Evolutionary conservation across 2,888 invertebrate species (phyloP).

Genomic region (Ormyrus rosae): DNA sequence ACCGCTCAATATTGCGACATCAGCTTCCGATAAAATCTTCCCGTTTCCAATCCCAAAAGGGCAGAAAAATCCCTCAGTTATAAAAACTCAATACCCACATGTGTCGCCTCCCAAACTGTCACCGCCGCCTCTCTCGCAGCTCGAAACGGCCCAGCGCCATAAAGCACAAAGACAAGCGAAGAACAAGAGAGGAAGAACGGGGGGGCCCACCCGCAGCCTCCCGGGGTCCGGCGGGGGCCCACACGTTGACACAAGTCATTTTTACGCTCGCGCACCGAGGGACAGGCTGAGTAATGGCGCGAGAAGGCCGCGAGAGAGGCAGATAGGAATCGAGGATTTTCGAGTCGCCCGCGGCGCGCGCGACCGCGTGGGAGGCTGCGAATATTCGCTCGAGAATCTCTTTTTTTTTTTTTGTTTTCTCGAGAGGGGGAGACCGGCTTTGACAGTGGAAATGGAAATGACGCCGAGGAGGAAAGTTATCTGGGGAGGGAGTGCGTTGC

Average conservation of each 20-base stretch:
- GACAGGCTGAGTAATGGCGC: conserved; percentile 70
- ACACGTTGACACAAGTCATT: conserved; percentile 75
- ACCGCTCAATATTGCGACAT: too few relatives aligned
- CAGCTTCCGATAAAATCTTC: too few relatives aligned
- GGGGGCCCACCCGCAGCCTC: conserved; percentile 46
- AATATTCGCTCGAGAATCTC: background rate
- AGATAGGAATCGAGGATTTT: conserved; percentile 49
- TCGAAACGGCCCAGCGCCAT: background rate
- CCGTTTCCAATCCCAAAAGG: too few relatives aligned
- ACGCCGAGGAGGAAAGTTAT: background rate
- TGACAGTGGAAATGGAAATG: conserved; percentile 43
- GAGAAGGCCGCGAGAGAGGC: conserved; percentile 63
- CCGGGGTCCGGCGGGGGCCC: conserved; percentile 62
- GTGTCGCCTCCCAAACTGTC: too few relatives aligned
- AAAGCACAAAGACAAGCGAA: background rate
- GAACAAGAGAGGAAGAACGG: background rate
- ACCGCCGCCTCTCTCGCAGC: background rate
- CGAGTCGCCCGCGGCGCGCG: conserved; percentile 36
- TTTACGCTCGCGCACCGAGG: conserved; percentile 71
- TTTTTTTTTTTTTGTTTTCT: too few relatives aligned
- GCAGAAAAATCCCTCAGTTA: too few relatives aligned
- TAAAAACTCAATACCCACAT: too few relatives aligned
- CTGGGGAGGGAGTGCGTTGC: background rate
- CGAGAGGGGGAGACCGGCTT: background rate
- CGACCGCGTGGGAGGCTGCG: background rate